A percentile compares a stretch with the other conserved stretches of the same genome.
phyloP scores from a whole-genome alignment of 1,140 invertebrate genomes.

The Drosophila azteca region DNA sequence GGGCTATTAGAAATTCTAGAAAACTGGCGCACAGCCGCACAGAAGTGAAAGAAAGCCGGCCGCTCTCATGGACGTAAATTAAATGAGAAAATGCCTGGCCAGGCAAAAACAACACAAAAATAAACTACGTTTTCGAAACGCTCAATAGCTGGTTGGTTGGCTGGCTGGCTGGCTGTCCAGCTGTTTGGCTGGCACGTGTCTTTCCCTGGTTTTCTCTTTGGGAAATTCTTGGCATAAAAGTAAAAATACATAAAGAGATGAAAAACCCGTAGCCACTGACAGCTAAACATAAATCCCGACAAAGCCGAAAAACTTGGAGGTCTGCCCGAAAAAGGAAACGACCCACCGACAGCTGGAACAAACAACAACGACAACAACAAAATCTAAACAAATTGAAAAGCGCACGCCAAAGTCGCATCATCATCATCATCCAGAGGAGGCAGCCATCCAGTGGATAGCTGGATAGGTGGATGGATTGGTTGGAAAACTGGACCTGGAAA shows the following conservation, averaged over 20 bases:
- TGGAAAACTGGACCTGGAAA: slow-evolving; percentile 74
- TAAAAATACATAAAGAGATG: slow-evolving; percentile 65
- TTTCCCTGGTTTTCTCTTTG: slow-evolving; percentile 46
- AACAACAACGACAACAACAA: slow-evolving; percentile 32
- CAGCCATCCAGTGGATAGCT: background rate
- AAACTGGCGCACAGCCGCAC: slow-evolving; percentile 61
- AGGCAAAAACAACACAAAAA: slow-evolving; percentile 21
- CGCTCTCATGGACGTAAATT: slow-evolving; percentile 48
- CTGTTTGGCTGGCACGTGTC: slow-evolving; percentile 55
- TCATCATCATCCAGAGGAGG: slow-evolving; percentile 35
- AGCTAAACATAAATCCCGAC: slow-evolving; percentile 70
- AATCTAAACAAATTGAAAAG: slow-evolving; percentile 76
- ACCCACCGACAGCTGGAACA: slow-evolving; percentile 2
- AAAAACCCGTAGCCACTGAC: slow-evolving; percentile 63
- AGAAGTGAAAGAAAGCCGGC: slow-evolving; percentile 65
- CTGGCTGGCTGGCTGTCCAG: slow-evolving; percentile 34
- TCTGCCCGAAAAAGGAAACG: slow-evolving; percentile 39
- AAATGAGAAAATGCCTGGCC: slow-evolving; percentile 61
- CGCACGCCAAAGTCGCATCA: slow-evolving; percentile 79
- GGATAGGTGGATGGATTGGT: slow-evolving; percentile 30
- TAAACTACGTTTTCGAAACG: slow-evolving; percentile 29
- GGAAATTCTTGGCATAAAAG: slow-evolving; percentile 69
- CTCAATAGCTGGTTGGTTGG: slow-evolving; percentile 45
- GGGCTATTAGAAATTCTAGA: slow-evolving; percentile 70
- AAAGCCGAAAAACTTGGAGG: slow-evolving; percentile 26